Percentiles rank a stretch among this genome's conserved stretches.
phyloP scores from a whole-genome alignment of 23 tunicate species.

The Diplosoma virens region DNA sequence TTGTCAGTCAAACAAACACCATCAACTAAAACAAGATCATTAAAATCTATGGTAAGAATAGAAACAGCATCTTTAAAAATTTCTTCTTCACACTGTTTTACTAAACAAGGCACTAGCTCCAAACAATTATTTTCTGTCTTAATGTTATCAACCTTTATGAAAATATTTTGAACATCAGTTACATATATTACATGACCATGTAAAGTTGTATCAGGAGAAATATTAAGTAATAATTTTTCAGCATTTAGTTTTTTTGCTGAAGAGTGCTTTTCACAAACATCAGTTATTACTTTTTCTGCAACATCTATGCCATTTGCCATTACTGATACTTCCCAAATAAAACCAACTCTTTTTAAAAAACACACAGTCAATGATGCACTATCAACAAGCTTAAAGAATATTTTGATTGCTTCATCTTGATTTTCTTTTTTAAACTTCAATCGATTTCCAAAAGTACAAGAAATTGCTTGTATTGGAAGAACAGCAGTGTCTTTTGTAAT shows the following conservation, averaged over 20 bases:
- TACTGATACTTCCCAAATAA: conserved; percentile 8
- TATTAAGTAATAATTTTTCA: background rate
- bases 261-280: background rate
- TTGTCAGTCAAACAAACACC: background rate
- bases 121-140: background rate
- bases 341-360: background rate
- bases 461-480: conserved; percentile 44
- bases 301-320: background rate
- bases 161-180: background rate
- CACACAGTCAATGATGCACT: background rate
- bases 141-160: background rate
- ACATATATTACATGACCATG: background rate
- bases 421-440: background rate
- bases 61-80: background rate
- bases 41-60: background rate
- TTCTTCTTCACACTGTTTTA: background rate
- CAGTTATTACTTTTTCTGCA: background rate
- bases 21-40: background rate
- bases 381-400: background rate
- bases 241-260: too few species aligned
- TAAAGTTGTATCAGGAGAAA: background rate
- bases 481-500: conserved; percentile 13
- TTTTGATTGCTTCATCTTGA: background rate
- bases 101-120: background rate
- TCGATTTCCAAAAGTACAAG: conserved; percentile 8